Evolutionary conservation across 2,113 vertebrate species (phyloP), one percentile per base, ranked within the genome.

Genomic region (Numida meleagris): DNA sequence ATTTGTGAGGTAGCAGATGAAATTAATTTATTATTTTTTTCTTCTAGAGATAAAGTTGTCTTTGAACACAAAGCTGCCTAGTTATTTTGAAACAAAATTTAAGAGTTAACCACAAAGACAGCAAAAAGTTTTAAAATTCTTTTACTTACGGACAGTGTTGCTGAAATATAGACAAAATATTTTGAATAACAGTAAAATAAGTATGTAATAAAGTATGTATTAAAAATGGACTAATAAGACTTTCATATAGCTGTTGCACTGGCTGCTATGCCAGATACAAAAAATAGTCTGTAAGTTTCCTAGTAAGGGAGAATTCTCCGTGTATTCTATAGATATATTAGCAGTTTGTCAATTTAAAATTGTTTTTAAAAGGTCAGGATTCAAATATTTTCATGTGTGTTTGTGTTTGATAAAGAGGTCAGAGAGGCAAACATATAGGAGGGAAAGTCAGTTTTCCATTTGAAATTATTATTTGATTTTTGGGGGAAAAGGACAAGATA

Each of bases 321-420:
- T 58, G 14, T 58, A 17, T 33, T 84, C 1, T 53, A 23, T 45
- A 70, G 17, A 4, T 71, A 8, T 51, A 27, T 75, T 71, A 76
- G 20, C 43, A 58, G 75, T 38, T 66, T 89, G 25, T n/a, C 36
- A 67, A 7, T 61, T 31, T 51, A n/a, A 72, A 33, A 7, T 58
- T n/a, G 3, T 34, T 70, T 34, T 61, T 65, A 25, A 51, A 85
- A 73, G 24, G 25, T 18, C 12, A 19, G 50, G 46, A 10, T 86
- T 82, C 21, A 42, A 4, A 51, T 4, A 74, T 40, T 66, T 48
- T 13, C 0, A 0, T 62, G 14, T n/a, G 12, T 82, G n/a, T 1
- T 2, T 34, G 11, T 58, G 24, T 27, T 73, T 0, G 2, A 24
- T 78, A 68, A 46, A 14, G 12, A 67, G 19, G 10, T 31, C 36